Conservation (phyloP, 64 coral and sea anemone genomes). For the Cladopsammia gracilis region DNA sequence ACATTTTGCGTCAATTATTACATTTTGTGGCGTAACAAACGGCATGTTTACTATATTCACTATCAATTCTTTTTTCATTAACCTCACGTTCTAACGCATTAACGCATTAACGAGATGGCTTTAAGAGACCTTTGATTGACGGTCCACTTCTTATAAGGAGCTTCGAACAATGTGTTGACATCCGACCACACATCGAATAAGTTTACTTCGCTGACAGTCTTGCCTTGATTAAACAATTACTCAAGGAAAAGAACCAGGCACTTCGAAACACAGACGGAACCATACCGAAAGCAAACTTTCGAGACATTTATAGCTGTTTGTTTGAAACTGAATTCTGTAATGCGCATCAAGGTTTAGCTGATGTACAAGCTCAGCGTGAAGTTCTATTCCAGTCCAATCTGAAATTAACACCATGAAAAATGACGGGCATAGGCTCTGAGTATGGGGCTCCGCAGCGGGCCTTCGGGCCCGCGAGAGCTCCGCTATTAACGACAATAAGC, state of each 20-base stretch:
- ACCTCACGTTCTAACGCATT: too few relatives aligned
- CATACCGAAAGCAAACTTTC: not conserved
- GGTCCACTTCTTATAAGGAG: slow-evolving; percentile 17
- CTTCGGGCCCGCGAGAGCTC: too few relatives aligned
- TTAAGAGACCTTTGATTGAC: too few relatives aligned
- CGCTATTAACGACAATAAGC: too few relatives aligned
- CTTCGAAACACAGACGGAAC: not conserved
- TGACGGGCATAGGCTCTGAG: too few relatives aligned
- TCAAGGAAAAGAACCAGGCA: not conserved
- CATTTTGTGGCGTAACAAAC: too few relatives aligned
- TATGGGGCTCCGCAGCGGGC: too few relatives aligned
- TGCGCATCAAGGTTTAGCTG: not conserved
- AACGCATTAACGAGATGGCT: too few relatives aligned
- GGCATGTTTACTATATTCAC: too few relatives aligned
- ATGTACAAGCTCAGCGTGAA: not conserved
- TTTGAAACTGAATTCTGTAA: not conserved
- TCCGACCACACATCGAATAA: not conserved
- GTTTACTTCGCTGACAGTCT: slow-evolving; percentile 24
- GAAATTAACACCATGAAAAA: not conserved
- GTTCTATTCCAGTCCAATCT: not conserved
- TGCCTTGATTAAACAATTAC: not conserved
- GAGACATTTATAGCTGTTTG: not conserved
- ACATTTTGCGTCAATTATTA: too few relatives aligned
- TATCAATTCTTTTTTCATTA: too few relatives aligned
- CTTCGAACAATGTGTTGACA: not conserved